phyloP scores from a whole-genome alignment of 2,797 vertebrate genomes.

The Artibeus jamaicensis region DNA sequence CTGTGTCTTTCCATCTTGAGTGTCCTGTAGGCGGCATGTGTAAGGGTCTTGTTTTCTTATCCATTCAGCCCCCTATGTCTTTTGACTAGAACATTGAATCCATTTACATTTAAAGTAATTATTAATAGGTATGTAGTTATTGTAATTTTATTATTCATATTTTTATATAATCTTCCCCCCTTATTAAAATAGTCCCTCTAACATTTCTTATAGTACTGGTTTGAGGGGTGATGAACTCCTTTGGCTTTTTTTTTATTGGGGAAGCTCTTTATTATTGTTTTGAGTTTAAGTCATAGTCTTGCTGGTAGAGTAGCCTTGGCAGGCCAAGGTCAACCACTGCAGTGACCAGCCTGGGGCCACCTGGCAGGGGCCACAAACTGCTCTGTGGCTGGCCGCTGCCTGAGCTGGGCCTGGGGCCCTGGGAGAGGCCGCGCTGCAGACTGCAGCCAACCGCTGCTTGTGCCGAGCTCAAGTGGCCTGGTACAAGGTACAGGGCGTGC shows the following conservation, averaged over 20 bases:
- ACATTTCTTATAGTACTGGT: no score
- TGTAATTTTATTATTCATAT: neutral
- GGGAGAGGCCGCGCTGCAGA: neutral
- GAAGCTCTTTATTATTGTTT: no score
- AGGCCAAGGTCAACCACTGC: neutral
- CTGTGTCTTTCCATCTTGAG: neutral
- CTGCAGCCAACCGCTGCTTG: neutral
- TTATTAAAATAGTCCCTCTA: neutral
- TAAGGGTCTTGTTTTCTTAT: neutral
- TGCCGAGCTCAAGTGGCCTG: neutral
- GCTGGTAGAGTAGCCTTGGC: neutral
- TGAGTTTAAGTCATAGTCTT: no score
- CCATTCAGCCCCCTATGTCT: neutral
- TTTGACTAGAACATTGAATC: neutral
- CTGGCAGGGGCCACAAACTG: neutral
- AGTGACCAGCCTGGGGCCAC: neutral
- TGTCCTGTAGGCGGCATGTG: neutral
- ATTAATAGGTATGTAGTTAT: neutral
- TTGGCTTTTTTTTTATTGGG: no score
- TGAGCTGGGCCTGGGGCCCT: neutral
- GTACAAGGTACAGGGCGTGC: neutral
- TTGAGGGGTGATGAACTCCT: no score
- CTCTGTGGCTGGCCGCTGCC: neutral
- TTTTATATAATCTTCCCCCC: neutral
- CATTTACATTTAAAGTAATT: neutral